phyloP scores from a whole-genome alignment of 2,113 vertebrate genomes.

The Stegastes partitus region DNA sequence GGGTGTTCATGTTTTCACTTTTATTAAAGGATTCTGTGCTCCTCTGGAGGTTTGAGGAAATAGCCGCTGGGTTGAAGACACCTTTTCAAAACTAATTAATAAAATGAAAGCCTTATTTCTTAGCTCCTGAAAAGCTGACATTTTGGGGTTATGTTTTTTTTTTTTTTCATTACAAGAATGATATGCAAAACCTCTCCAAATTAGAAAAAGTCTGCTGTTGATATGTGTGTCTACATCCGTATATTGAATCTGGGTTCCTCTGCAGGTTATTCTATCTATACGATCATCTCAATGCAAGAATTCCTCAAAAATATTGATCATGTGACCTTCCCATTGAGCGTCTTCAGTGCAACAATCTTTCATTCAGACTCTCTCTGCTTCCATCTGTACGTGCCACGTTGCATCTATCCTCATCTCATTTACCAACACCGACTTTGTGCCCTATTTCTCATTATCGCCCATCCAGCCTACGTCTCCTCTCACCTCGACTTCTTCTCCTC shows the following conservation, averaged over 20 bases:
- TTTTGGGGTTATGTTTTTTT: constrained; percentile 32
- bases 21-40: constrained; percentile 5
- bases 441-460: constrained; percentile 39
- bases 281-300: background rate
- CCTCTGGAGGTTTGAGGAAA: constrained; percentile 23
- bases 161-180: background rate
- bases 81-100: constrained; percentile 58
- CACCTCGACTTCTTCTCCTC: constrained; percentile 39
- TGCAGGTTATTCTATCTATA: background rate
- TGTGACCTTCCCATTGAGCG: background rate
- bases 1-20: constrained; percentile 29
- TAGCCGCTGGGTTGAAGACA: constrained; percentile 35
- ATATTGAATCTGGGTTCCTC: background rate
- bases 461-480: constrained; percentile 40
- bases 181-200: constrained; percentile 10
- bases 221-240: background rate
- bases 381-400: constrained; percentile 10
- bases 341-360: background rate
- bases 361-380: constrained; percentile 6
- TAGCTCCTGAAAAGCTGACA: constrained; percentile 22
- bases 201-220: background rate
- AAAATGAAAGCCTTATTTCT: constrained; percentile 7
- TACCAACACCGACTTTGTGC: constrained; percentile 5
- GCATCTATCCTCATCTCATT: constrained; percentile 38
- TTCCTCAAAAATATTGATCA: background rate